phyloP scores from a whole-genome alignment of 2,113 vertebrate species.

The Pseudonaja textilis region DNA sequence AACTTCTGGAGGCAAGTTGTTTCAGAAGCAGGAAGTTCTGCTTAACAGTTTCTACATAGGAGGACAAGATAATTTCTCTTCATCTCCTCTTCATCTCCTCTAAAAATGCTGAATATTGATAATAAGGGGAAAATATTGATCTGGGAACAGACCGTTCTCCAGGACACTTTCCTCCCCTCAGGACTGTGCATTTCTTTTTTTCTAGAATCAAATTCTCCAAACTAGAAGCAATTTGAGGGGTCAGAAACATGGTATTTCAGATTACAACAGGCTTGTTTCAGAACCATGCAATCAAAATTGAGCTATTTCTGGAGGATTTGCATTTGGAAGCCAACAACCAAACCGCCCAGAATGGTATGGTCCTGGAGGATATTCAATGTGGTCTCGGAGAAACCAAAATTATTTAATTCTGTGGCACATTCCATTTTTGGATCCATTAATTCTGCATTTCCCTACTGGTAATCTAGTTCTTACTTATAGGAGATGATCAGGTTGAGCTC shows the following conservation, averaged over 20 bases:
- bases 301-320: not conserved
- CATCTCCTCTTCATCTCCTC: not conserved
- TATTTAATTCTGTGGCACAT: not conserved
- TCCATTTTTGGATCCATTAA: not conserved
- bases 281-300: not conserved
- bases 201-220: not conserved
- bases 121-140: not conserved
- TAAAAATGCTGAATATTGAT: not conserved
- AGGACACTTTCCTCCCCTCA: not conserved
- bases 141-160: not conserved
- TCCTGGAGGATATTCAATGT: not conserved
- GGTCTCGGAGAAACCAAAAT: not conserved
- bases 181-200: not conserved
- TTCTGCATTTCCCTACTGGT: not conserved
- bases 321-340: not conserved
- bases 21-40: not conserved
- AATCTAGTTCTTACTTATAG: not conserved
- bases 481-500: not conserved
- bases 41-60: not conserved
- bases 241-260: not conserved
- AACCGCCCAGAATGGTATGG: not conserved
- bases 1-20: too few species aligned
- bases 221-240: not conserved
- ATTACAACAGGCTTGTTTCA: not conserved
- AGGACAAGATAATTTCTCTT: not conserved